Conservation (phyloP, 2,797 vertebrate genomes). For the Squalus acanthias region DNA sequence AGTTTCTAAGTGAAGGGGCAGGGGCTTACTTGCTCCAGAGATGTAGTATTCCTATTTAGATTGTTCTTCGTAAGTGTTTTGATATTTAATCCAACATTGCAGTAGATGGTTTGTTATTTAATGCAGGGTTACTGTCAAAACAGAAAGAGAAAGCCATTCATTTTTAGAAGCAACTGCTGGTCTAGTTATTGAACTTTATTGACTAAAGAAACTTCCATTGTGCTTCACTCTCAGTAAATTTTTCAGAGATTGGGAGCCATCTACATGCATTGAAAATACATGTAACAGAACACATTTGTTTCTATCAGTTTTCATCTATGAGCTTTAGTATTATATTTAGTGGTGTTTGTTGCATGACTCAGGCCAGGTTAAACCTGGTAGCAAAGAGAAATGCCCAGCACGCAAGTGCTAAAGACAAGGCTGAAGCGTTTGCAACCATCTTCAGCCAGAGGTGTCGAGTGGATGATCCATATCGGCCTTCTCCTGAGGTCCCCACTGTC, state of each 20-base stretch:
- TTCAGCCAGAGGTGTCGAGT: too few species aligned
- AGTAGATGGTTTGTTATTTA: conserved; percentile 4
- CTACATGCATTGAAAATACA: not conserved
- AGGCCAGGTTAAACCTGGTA: not conserved
- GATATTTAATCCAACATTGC: not conserved
- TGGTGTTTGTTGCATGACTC: not conserved
- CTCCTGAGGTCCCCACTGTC: too few species aligned
- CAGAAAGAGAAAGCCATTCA: not conserved
- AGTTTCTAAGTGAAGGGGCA: conserved; percentile 43
- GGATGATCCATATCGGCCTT: too few species aligned
- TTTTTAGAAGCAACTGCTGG: not conserved
- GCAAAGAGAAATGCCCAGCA: not conserved
- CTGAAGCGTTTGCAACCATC: too few species aligned
- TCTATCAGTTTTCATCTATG: not conserved
- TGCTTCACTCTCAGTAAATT: not conserved
- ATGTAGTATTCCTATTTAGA: not conserved
- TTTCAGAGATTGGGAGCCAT: not conserved
- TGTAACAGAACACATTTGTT: not conserved
- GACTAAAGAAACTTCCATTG: not conserved
- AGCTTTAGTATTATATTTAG: not conserved
- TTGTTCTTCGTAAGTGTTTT: conserved; percentile 1
- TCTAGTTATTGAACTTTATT: conserved; percentile 19
- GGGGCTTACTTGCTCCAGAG: conserved; percentile 6
- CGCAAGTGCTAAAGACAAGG: too few species aligned
- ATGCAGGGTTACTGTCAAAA: not conserved